Evolutionary conservation across 2,113 vertebrate species (phyloP).

Genomic region (Perccottus glenii): DNA sequence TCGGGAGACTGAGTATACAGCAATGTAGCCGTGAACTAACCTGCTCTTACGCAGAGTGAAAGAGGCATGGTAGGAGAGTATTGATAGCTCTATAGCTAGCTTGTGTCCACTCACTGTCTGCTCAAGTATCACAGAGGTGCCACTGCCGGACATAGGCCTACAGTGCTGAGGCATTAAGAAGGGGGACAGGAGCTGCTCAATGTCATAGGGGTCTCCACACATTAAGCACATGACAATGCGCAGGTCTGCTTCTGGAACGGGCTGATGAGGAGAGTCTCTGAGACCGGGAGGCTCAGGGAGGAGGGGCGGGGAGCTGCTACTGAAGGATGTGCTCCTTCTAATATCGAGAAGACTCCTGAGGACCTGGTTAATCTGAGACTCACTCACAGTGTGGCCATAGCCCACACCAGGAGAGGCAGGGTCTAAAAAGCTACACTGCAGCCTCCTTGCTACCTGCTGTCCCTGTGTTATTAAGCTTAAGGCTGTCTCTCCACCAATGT

Average conservation of each 20-base stretch:
- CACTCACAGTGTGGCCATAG: slow-evolving; percentile 91
- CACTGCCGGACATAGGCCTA: slow-evolving; percentile 82
- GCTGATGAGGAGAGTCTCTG: slow-evolving; percentile 84
- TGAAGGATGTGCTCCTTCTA: slow-evolving; percentile 83
- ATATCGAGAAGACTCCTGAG: slow-evolving; percentile 89
- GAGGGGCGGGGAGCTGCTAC: slow-evolving; percentile 79
- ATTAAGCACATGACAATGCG: slow-evolving; percentile 93
- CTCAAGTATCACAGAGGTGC: slow-evolving; percentile 87
- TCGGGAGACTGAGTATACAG: slow-evolving; percentile 89
- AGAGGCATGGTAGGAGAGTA: slow-evolving; percentile 92
- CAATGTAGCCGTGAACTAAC: slow-evolving; percentile 92
- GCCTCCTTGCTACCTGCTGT: slow-evolving; percentile 90
- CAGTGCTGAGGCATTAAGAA: slow-evolving; percentile 88
- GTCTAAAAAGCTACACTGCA: slow-evolving; percentile 93
- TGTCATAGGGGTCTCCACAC: slow-evolving; percentile 89
- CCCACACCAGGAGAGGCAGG: slow-evolving; percentile 87
- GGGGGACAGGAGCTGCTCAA: slow-evolving; percentile 88
- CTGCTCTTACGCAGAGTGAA: slow-evolving; percentile 91
- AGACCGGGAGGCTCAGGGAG: slow-evolving; percentile 80
- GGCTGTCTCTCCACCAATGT: slow-evolving; percentile 89
- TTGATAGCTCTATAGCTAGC: slow-evolving; percentile 86
- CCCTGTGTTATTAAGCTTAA: slow-evolving; percentile 93
- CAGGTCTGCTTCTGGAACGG: slow-evolving; percentile 85
- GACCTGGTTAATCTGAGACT: slow-evolving; percentile 93
- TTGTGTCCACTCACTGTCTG: slow-evolving; percentile 83